Base-by-base conservation (phyloP, 2,888 invertebrate genomes). In the Dynastes maya region DNA sequence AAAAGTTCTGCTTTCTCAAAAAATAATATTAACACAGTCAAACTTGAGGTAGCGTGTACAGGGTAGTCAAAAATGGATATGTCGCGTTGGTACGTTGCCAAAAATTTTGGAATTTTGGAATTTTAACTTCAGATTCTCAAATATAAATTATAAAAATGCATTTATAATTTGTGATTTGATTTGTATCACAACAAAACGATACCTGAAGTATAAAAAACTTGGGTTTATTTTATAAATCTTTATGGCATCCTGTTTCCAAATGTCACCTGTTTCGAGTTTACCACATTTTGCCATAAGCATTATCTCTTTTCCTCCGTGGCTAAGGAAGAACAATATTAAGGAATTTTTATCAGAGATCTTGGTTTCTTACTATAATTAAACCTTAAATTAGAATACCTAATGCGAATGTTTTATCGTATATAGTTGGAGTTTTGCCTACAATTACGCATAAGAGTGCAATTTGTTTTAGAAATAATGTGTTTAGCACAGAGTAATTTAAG, bases 181-280 rank as follows among this genome's bases (percentile, higher is more conserved):
- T 32, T 32, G 32, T 4, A 32, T 32, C 8, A 40, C 40, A 40
- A 40, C 40, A 40, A 6, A 40, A 40, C 8, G 9, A 37, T 82
- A 87, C 88, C 84, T 87, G 87, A 80, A 88, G 85, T 22, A 88
- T 80, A 53, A 88, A 87, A 83, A 88, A 84, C 82, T 88, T 88
- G 1, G 87, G 88, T 80, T 86, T 87, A 70, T 83, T 75, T 16
- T 80, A 63, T 37, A 88, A 81, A 55, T 81, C 79, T 76, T 78
- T 45, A 67, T 84, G 84, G 4, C 78, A 64, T 4, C 74, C 79
- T 78, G 88, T 13, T 77, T 76, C 85, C 85, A 86, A 16, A 87
- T 80, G n/a, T 86, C 83, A 11, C 81, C 72, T 4, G 84, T 82
- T 16, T 58, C 49, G 11, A 86, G 55, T 1, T 70, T 40, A 11